Base-by-base conservation (phyloP, 2,113 vertebrate genomes). In the pig (Sus scrofa) region DNA sequence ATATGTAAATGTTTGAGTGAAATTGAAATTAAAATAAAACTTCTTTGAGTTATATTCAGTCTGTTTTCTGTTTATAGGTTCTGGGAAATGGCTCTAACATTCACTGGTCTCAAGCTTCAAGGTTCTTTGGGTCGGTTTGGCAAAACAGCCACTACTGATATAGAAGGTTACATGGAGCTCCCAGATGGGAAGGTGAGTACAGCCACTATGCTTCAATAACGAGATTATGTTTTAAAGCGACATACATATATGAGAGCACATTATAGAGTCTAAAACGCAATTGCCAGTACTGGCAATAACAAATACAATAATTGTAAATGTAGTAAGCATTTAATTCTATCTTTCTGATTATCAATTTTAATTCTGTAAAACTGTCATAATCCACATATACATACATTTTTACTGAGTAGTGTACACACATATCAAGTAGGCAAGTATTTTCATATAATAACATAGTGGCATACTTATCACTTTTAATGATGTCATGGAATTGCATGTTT, bases 61-160 rank as follows among this genome's bases (percentile, higher is more conserved):
- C 70, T 90, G 22, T 83, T 73, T 9, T 86, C 93, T 79, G 30
- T 83, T 86, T 88, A 26, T 56, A 99, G 99, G 96, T 99, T 99
- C 98, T 99, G 99, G 99, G 99, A 99, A 98, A 99, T 99, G 98
- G 98, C 98, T 37, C 97, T 97, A 58, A 99, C 99, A 1, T 99
- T 99, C 95, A 99, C 99, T 18, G 99, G 99, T 32, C 99, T 99
- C 62, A 99, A 99, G 98, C 96, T 99, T 94, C 99, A 99, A 98
- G 99, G 99, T 60, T 91, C 98, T 58, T 97, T 99, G 63, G 99
- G 99, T 94, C 98, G 99, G 95, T 99, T 99, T 99, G 99, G 99
- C 37, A 99, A 99, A 98, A 99, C 99, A 37, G 39, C 98, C 6
- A 96, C 98, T 3, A 99, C 98, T 0, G 99, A 99, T 94, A 99